Base-by-base conservation (phyloP, 2,113 vertebrate species). In the Pygoscelis adeliae region DNA sequence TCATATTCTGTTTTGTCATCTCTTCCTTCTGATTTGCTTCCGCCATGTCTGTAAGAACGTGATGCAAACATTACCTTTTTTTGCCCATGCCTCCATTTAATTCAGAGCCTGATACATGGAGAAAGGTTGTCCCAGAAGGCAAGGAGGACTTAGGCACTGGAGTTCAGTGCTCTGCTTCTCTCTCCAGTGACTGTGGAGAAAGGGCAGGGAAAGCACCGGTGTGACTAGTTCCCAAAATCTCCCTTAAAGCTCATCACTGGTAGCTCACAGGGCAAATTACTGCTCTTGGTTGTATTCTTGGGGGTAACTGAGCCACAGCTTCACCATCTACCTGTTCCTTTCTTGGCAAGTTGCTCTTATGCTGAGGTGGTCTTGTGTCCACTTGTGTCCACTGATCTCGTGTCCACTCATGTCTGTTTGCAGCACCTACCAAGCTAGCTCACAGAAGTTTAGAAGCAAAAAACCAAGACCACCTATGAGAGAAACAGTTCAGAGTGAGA, bases 361-460 rank as follows among this genome's bases (percentile, higher is more conserved):
- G 18, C 21, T 83, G 15, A 26, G 4, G 16, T 40, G 9, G 50
- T 74, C 14, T 90, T 21, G 13, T 3, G 4, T 25, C 11, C 15
- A 4, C 8, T 56, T 6, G 2, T 77, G 15, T 40, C 15, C 17
- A 8, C 11, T 14, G 6, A 3, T 46, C 19, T 61, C 1, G 0
- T 44, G 13, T 69, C 36, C 22, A 26, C 30, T 66, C 9, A 1
- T 58, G 22, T 4, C 4, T 46, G 7, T 30, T 90, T 90, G 52
- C 19, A 84, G 25, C 9, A 44, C 8, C 2, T 10, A 56, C 16
- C 22, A 61, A 40, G 8, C 3, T 59, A 9, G 13, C 67, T 55
- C 52, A 11, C 5, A 61, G 26, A 87, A 66, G 55, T 55, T 70
- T 27, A 56, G 40, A 79, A 67, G 52, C 7, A 59, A 29, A 87